phyloP scores from a whole-genome alignment of 1,140 invertebrate species.

The Ostrea edulis region DNA sequence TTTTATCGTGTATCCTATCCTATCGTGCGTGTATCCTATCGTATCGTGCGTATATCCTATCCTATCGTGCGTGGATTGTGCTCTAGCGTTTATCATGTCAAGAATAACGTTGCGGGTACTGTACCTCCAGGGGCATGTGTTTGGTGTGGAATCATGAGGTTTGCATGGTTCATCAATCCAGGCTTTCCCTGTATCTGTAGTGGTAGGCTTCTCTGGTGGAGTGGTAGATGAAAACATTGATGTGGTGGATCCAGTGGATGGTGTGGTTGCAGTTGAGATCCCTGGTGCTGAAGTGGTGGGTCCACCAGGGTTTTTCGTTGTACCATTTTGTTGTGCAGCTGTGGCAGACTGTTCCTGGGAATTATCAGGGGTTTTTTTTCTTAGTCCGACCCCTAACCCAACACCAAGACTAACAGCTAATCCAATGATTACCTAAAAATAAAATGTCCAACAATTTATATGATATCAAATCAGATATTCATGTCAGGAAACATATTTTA shows the following conservation, averaged over 20 bases:
- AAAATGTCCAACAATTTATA: not conserved
- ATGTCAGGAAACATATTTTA: too few species aligned
- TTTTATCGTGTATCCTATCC: too few species aligned
- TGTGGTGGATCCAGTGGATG: not conserved
- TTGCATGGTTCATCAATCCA: slow-evolving; percentile 30
- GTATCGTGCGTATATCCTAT: too few species aligned
- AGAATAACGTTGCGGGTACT: too few species aligned
- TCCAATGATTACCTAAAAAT: slow-evolving; percentile 33
- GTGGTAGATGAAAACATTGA: not conserved
- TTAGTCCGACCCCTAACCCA: slow-evolving; percentile 40
- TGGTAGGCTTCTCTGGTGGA: slow-evolving; percentile 9
- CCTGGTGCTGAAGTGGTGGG: not conserved
- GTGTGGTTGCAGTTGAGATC: not conserved
- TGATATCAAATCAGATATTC: not conserved
- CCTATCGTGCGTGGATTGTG: too few species aligned
- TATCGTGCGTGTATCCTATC: too few species aligned
- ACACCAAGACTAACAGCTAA: slow-evolving; percentile 43
- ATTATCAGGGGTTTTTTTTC: not conserved
- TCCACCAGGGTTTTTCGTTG: not conserved
- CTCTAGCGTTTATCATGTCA: too few species aligned
- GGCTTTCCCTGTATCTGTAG: not conserved
- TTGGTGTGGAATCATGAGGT: not conserved
- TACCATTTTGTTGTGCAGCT: not conserved
- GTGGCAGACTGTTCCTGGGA: not conserved
- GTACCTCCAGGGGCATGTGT: slow-evolving; percentile 45